Conservation (phyloP, 2,797 vertebrate genomes). For the Toxotes lorentzi region DNA sequence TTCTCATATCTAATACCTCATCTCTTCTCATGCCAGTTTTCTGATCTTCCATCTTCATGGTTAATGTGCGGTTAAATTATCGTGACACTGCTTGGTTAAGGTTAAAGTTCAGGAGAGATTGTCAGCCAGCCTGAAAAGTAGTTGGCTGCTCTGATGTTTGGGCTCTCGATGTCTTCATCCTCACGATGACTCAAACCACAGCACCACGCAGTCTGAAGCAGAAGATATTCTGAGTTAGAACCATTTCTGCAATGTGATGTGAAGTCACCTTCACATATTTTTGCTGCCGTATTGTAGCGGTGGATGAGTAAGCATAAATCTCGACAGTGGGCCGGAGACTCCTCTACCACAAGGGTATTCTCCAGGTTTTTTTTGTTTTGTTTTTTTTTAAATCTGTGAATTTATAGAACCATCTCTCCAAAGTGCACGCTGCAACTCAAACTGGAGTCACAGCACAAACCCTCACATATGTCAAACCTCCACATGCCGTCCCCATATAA, state of each 20-base stretch:
- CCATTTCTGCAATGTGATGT: background rate
- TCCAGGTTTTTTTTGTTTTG: constrained; percentile 24
- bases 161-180: background rate
- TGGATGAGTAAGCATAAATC: constrained; percentile 23
- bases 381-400: constrained; percentile 8
- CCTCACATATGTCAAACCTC: constrained; percentile 28
- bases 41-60: no score
- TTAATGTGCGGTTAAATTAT: no score
- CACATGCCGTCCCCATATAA: constrained; percentile 19
- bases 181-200: no score
- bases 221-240: constrained; percentile 1
- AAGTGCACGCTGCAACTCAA: constrained; percentile 16
- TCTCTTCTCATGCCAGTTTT: no score
- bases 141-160: no score
- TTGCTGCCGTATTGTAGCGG: background rate
- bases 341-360: constrained; percentile 46
- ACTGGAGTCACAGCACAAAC: no score
- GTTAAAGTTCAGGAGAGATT: no score
- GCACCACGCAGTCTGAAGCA: background rate
- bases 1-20: no score
- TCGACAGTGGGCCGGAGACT: constrained; percentile 22
- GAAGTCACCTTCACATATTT: constrained; percentile 28
- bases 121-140: no score
- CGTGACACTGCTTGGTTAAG: no score
- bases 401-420: constrained; percentile 50